A percentile compares a stretch with the other conserved stretches of the same genome.
These are phyloP conservation scores for Drosophila elegans DNA, from an alignment of 1,140 invertebrate species.

Conservation along the genomic window DNA sequence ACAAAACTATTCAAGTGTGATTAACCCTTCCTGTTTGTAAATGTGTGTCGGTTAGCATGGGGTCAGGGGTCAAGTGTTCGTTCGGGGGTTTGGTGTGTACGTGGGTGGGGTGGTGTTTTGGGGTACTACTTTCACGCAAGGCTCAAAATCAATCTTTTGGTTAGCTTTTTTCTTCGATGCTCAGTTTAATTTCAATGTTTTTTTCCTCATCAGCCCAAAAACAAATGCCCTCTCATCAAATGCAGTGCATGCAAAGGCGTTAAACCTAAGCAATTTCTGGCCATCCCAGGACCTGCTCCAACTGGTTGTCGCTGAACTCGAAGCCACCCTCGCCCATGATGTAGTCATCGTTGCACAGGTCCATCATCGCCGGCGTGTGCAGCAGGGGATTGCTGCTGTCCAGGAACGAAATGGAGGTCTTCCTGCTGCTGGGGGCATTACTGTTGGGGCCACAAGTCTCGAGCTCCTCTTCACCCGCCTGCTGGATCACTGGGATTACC, in stretches of 20 bases:
- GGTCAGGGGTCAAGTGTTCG: constrained; percentile 15
- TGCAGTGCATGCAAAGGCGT: constrained; percentile 38
- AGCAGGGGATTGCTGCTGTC: constrained; percentile 77
- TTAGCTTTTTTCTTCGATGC: constrained; percentile 48
- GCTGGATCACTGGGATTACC: constrained; percentile 1
- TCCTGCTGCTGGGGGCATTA: constrained; percentile 59
- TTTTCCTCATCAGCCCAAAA: constrained; percentile 13
- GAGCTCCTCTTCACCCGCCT: constrained; percentile 1
- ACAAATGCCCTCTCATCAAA: constrained; percentile 22
- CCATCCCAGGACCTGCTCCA: constrained; percentile 70
- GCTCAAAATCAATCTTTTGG: constrained; percentile 68
- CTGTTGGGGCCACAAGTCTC: constrained; percentile 10
- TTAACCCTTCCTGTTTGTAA: constrained; percentile 64
- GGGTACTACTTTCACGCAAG: constrained; percentile 36
- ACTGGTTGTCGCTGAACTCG: constrained; percentile 60
- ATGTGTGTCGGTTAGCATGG: constrained; percentile 44
- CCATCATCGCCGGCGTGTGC: constrained; percentile 67
- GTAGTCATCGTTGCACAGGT: constrained; percentile 80
- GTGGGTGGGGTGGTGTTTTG: constrained; percentile 1
- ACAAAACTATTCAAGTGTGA: constrained; percentile 77
- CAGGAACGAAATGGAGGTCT: constrained; percentile 73
- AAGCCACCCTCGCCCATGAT: constrained; percentile 61
- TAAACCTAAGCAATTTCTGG: constrained; percentile 46
- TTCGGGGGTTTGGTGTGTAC: not conserved
- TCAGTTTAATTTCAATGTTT: constrained; percentile 44